Conservation (phyloP, 2,113 vertebrate genomes). For the Eublepharis macularius region DNA sequence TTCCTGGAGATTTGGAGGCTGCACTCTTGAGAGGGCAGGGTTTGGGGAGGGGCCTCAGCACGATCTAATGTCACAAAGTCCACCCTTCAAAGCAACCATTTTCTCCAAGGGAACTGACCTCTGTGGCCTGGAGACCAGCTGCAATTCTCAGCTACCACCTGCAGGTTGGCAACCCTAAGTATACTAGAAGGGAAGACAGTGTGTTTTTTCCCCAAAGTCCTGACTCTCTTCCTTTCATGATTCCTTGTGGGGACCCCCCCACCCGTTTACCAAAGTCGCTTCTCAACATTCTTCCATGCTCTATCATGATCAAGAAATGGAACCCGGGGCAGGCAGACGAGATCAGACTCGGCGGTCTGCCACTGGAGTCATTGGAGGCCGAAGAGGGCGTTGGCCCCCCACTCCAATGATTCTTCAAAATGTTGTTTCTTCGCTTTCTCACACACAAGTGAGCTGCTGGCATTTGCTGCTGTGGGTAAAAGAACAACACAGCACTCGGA, state of each 20-base stretch:
- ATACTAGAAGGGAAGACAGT: no score
- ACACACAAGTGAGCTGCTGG: neutral
- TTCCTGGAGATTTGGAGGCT: no score
- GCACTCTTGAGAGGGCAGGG: no score
- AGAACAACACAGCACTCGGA: neutral
- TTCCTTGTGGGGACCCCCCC: neutral
- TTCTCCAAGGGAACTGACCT: no score
- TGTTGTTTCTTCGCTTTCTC: neutral
- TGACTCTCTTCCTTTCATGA: no score
- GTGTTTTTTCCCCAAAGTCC: neutral
- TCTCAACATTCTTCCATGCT: neutral
- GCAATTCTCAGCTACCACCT: no score
- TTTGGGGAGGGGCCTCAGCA: no score
- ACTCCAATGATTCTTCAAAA: constrained; percentile 1
- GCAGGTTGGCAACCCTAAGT: no score
- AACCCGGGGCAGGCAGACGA: neutral
- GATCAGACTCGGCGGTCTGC: neutral
- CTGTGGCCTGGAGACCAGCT: no score
- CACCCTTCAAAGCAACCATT: no score
- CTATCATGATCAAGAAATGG: neutral
- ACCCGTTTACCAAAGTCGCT: neutral
- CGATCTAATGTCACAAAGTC: no score
- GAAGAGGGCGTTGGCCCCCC: neutral
- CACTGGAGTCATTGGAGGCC: neutral
- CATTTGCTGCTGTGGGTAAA: neutral